phyloP scores from a whole-genome alignment of 2,113 vertebrate species.

The Rhagologus leucostigma region DNA sequence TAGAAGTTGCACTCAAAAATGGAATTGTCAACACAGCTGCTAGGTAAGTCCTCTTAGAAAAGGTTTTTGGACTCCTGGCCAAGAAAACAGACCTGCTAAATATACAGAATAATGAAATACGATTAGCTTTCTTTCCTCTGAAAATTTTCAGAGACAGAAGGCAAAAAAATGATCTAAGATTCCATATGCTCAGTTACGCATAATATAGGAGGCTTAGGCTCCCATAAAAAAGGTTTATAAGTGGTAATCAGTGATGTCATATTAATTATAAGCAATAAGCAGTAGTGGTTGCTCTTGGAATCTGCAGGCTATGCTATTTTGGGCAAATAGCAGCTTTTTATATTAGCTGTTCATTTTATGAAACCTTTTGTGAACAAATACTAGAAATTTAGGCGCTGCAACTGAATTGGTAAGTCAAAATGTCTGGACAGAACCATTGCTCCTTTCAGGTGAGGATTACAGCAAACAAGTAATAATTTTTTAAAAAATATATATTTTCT shows the following conservation, averaged over 20 bases:
- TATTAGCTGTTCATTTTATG: constrained; percentile 41
- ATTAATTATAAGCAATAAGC: constrained; percentile 48
- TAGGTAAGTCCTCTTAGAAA: constrained; percentile 39
- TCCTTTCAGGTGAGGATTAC: neutral
- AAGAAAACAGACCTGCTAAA: constrained; percentile 43
- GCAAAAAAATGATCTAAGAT: constrained; percentile 39
- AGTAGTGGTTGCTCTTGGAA: constrained; percentile 27
- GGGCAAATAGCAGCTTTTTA: constrained; percentile 2
- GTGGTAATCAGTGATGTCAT: constrained; percentile 41
- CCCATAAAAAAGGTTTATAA: constrained; percentile 44
- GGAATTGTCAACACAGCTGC: constrained; percentile 56
- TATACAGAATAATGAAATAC: constrained; percentile 43
- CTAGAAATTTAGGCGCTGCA: neutral
- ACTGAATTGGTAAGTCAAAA: neutral
- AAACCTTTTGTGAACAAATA: constrained; percentile 9
- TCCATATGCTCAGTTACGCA: constrained; percentile 29
- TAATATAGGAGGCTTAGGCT: constrained; percentile 13
- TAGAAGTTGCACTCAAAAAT: constrained; percentile 39
- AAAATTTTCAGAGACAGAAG: constrained; percentile 36
- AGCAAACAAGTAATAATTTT: neutral
- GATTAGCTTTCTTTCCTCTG: neutral
- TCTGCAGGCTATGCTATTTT: constrained; percentile 33
- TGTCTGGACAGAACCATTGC: neutral
- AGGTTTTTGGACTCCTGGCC: neutral
- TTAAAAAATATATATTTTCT: accelerated